Base-by-base conservation (phyloP, 2,113 vertebrate species). In the Puffinus mauretanicus region DNA sequence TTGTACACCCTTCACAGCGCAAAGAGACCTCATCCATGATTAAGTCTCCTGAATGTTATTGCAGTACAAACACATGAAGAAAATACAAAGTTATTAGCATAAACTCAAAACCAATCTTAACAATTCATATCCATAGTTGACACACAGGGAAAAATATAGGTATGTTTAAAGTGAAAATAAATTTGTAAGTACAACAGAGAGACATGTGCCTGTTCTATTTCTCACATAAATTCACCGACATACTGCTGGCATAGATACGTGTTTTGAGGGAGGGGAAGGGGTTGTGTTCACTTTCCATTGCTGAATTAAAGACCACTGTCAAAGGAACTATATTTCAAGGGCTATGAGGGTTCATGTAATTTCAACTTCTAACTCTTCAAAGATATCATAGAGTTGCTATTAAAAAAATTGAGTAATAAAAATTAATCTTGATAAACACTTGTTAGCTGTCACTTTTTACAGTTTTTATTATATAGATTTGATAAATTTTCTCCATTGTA, bases 191-290 rank as follows among this genome's bases (percentile, higher is more conserved):
- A 3, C 29, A 66, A 66, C 10, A 70, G 36, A 62, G 88, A n/a
- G 13, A 11, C 5, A 11, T 0, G 0, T 64, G 26, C 22, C 25
- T 46, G 6, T 85, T 80, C 22, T 70, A 17, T 38, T 57, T 90
- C 40, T 86, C 62, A n/a, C 13, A 17, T 21, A 61, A 69, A 73
- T 61, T 73, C 36, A 47, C 19, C 70, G 58, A 38, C 10, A 24
- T 4, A 10, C 22, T 51, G n/a, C 40, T 82, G 18, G 19, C 8
- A 67, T 10, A 62, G 55, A 9, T 29, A 26, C 0, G 14, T 38
- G 10, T 34, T 78, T 69, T 67, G 38, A 75, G 40, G 47, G 54
- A 80, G 14, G 25, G 47, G 24, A 83, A 75, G 20, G 65, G 3
- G 7, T 47, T 61, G 3, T 40, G 42, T 75, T 58, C 38, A 4